These are phyloP conservation scores for Venustaconcha ellipsiformis DNA, from an alignment of 1,140 invertebrate genomes.

Conservation along the genomic window DNA sequence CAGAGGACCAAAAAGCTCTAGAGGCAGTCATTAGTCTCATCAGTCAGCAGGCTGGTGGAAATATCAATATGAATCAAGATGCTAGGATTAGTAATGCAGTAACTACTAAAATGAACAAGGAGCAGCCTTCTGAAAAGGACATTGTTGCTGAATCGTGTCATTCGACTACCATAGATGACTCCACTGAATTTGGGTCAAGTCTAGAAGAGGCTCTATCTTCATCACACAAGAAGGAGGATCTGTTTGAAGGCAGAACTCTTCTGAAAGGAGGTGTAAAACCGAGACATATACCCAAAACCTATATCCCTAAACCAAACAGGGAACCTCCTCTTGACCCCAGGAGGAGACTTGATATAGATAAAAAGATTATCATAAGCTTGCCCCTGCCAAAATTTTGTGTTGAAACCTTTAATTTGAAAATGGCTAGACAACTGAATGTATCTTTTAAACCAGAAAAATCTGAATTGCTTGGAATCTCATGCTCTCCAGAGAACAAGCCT, in stretches of 20 bases:
- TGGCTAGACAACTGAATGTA: background rate
- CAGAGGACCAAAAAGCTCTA: conserved; percentile 25
- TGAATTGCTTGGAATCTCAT: too few relatives aligned
- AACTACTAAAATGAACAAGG: background rate
- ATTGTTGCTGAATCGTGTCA: background rate
- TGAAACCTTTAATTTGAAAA: conserved; percentile 7
- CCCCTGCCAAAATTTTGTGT: conserved; percentile 10
- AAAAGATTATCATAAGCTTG: background rate
- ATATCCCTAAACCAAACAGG: conserved; percentile 22
- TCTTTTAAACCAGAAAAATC: too few relatives aligned
- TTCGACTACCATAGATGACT: background rate
- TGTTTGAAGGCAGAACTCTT: conserved; percentile 45
- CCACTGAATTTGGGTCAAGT: background rate
- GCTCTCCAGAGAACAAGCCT: too few relatives aligned
- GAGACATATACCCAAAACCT: conserved; percentile 43
- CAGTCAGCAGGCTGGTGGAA: background rate
- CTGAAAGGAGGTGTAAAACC: conserved; percentile 47
- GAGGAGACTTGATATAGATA: background rate
- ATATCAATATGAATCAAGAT: background rate
- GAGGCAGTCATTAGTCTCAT: background rate
- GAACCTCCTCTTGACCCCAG: conserved; percentile 34
- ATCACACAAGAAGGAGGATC: background rate
- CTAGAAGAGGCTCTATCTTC: background rate
- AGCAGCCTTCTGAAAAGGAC: background rate
- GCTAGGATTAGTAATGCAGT: background rate